Evolutionary conservation across 2,113 vertebrate genomes (phyloP).

Genomic region (Thomomys bottae): DNA sequence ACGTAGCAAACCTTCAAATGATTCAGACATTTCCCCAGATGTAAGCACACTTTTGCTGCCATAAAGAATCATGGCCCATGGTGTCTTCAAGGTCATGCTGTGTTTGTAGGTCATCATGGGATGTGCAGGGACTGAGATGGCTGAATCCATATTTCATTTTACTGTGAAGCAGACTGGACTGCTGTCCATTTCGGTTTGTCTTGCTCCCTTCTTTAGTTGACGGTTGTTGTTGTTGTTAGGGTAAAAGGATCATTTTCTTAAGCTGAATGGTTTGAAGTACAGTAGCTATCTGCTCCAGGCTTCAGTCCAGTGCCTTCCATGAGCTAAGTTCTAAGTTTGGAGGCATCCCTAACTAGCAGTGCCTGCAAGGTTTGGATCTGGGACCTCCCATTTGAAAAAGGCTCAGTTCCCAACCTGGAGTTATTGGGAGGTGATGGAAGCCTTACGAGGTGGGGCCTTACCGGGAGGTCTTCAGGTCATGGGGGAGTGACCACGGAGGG

Average conservation of each 20-base stretch:
- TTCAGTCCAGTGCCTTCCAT: neutral
- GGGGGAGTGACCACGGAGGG: neutral
- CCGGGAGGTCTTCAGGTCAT: neutral
- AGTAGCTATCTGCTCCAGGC: neutral
- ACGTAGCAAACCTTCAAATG: neutral
- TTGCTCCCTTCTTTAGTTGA: neutral
- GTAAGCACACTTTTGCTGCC: neutral
- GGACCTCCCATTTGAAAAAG: neutral
- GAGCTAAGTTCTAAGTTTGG: neutral
- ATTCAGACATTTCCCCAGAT: neutral
- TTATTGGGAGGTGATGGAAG: neutral
- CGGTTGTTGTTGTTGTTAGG: neutral
- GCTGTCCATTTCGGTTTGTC: neutral
- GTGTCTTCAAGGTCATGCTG: neutral
- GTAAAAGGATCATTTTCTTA: neutral
- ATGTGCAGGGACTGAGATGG: neutral
- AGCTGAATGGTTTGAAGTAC: neutral
- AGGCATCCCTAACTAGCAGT: neutral
- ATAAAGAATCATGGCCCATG: neutral
- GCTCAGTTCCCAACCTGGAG: neutral
- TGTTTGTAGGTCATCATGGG: neutral
- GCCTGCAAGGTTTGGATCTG: neutral
- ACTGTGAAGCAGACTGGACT: neutral
- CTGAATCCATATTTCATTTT: neutral
- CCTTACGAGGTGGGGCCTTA: neutral